phyloP scores from a whole-genome alignment of 1,140 invertebrate genomes.

The Zaprionus taronus region DNA sequence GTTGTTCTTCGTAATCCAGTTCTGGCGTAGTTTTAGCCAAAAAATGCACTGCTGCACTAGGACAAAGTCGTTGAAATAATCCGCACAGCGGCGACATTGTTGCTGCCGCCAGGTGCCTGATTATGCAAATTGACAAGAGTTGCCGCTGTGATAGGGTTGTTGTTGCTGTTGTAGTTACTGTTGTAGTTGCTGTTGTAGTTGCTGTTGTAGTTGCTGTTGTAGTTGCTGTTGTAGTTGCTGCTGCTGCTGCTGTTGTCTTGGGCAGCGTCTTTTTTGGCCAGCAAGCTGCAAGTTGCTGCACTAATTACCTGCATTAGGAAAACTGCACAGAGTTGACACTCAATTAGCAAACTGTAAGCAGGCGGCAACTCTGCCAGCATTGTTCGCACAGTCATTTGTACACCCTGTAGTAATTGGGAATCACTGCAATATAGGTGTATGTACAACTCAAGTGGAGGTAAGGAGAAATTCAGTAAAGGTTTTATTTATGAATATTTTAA shows the following conservation, averaged over 20 bases:
- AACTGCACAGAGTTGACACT: conserved; percentile 75
- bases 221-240: neutral
- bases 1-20: neutral
- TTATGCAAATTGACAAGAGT: conserved; percentile 54
- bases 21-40: neutral
- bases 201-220: conserved; percentile 11
- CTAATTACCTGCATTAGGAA: conserved; percentile 77
- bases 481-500: neutral
- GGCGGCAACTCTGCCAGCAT: conserved; percentile 15
- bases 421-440: neutral
- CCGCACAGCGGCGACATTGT: conserved; percentile 35
- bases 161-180: conserved; percentile 10
- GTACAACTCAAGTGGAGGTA: neutral
- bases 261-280: conserved; percentile 50
- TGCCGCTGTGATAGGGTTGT: conserved; percentile 14
- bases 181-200: conserved; percentile 1
- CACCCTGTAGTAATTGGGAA: neutral
- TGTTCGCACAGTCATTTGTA: neutral
- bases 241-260: conserved; percentile 12
- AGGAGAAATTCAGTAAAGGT: neutral
- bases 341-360: conserved; percentile 75
- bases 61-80: conserved; percentile 23
- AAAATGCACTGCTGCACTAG: conserved; percentile 6
- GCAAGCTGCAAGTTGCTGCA: conserved; percentile 30
- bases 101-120: conserved; percentile 33